A percentile compares a stretch with the other conserved stretches of the same genome.
phyloP scores from a whole-genome alignment of 2,888 invertebrate species.

The Leistus spinibarbis region DNA sequence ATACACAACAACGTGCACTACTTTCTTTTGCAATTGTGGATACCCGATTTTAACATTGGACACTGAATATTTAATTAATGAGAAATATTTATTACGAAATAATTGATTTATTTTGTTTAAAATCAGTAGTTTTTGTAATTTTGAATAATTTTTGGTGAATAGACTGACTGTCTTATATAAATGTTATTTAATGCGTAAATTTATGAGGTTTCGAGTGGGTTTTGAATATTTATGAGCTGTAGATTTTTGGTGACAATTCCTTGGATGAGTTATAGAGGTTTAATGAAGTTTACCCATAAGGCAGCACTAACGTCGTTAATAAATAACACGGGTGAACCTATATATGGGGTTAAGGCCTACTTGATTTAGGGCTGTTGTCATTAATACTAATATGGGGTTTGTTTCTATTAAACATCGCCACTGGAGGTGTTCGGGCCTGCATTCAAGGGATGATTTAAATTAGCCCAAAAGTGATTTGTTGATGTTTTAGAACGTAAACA shows the following conservation, averaged over 20 bases:
- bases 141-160: not conserved
- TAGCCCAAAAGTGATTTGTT: too few relatives aligned
- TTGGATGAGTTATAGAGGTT: conserved; percentile 15
- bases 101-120: not conserved
- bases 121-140: not conserved
- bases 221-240: conserved; percentile 26
- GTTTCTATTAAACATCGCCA: not conserved
- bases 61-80: not conserved
- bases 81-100: not conserved
- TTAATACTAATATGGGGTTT: not conserved
- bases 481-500: not conserved
- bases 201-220: not conserved
- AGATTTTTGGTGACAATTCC: conserved; percentile 34
- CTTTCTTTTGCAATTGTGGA: conserved; percentile 5
- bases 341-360: not conserved
- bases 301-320: not conserved
- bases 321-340: not conserved
- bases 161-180: not conserved
- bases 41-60: not conserved
- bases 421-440: not conserved
- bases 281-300: conserved; percentile 22
- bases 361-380: not conserved
- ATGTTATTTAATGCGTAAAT: not conserved
- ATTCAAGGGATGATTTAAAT: not conserved
- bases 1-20: conserved; percentile 25